Base-by-base conservation (phyloP, 2,797 vertebrate genomes). In the Sternotherus odoratus region DNA sequence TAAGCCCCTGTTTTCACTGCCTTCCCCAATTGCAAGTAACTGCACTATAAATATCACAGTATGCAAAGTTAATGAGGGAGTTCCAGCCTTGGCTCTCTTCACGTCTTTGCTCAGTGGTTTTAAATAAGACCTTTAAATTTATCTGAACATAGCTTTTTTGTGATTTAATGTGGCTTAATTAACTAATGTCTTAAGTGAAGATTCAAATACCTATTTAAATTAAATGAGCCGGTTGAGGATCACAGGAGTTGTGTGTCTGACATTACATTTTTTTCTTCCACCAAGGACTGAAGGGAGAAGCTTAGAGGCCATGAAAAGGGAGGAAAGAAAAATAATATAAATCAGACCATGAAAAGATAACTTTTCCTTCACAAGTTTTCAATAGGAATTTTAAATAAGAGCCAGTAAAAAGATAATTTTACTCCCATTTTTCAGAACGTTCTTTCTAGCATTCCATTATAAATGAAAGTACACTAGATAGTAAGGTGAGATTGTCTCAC, bases 101-200 rank as follows among this genome's bases (percentile, higher is more conserved):
- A 91, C 92, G 82, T 83, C 89, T 96, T 95, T 94, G 69, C 95
- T 95, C 94, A 93, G 94, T 66, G 63, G 85, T 91, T 97, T 97
- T 97, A 97, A 97, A 97, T 96, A 95, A 97, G 96, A 98, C 93
- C 93, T 94, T 96, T 96, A 92, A 88, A 94, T 97, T 97, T 97
- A 96, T 98, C 97, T 94, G 96, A 97, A 98, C 91, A 94, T 87
- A 96, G 96, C 92, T 96, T 98, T 97, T 97, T 97, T 96, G 95
- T 95, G 94, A 97, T 96, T 96, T 97, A 98, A 97, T 97, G 96
- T 97, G 93, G 94, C 95, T 98, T 98, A 98, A 98, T 98, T 98
- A 98, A 97, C 95, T 94, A 97, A 97, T 96, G 95, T 97, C 97
- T 98, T 96, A 95, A 53, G 94, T 95, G 97, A 97, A 90, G 94